Evolutionary conservation across 2,113 vertebrate species (phyloP).

Genomic region (Athene noctua): DNA sequence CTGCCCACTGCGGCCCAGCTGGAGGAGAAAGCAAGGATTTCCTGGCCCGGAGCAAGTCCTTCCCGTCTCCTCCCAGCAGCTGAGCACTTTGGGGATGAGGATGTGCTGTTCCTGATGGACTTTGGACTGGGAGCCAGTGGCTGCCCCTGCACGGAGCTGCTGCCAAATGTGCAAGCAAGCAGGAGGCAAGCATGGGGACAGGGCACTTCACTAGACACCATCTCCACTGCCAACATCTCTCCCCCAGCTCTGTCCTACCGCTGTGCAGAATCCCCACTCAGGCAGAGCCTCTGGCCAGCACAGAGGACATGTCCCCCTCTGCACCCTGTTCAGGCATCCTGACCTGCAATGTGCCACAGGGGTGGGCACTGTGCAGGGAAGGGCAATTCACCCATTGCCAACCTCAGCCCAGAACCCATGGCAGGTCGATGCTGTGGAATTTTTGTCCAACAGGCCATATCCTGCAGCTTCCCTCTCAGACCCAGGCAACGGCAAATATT

Average conservation of each 20-base stretch:
- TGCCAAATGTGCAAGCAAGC: not conserved
- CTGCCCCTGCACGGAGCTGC: not conserved
- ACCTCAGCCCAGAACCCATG: not conserved
- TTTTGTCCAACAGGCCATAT: not conserved
- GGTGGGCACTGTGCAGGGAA: rapidly evolving
- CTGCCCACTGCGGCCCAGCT: slow-evolving; percentile 40
- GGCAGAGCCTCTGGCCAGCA: not conserved
- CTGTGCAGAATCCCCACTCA: rapidly evolving
- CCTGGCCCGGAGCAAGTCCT: slow-evolving; percentile 53
- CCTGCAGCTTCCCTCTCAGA: not conserved
- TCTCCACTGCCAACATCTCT: not conserved
- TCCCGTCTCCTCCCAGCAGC: slow-evolving; percentile 49
- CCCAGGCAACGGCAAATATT: not conserved
- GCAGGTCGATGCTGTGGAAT: not conserved
- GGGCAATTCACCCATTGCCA: rapidly evolving
- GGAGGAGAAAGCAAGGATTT: slow-evolving; percentile 67
- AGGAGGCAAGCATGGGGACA: not conserved
- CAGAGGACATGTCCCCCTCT: not conserved
- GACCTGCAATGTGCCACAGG: rapidly evolving
- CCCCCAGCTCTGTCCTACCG: not conserved
- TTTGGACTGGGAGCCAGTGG: not conserved
- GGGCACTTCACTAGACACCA: not conserved
- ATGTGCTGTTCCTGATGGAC: not conserved
- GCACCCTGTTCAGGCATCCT: rapidly evolving
- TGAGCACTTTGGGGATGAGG: not conserved